These are phyloP conservation scores for Callipepla californica DNA, from an alignment of 2,113 vertebrate species.

Conservation along the genomic window DNA sequence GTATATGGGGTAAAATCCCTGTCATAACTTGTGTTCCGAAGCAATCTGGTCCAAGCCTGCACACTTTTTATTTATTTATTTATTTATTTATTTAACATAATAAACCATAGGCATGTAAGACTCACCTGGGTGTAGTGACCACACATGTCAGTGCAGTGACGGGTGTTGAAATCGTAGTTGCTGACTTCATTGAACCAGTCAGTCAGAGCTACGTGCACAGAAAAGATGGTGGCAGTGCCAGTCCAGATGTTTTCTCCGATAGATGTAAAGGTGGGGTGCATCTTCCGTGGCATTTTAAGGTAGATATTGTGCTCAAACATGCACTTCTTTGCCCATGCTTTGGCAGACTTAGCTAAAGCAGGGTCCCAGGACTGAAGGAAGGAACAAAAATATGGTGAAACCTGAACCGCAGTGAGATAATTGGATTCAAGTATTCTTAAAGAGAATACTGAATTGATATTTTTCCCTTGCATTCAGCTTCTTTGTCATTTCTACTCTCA, in stretches of 20 bases:
- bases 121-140: constrained; percentile 79
- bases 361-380: constrained; percentile 78
- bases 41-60: not conserved
- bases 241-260: constrained; percentile 82
- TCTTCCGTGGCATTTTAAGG: constrained; percentile 41
- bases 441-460: not conserved
- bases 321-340: constrained; percentile 79
- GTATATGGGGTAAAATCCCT: not conserved
- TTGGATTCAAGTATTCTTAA: not conserved
- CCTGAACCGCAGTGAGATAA: not conserved
- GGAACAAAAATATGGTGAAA: not conserved
- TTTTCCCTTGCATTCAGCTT: not conserved
- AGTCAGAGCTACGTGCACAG: constrained; percentile 52
- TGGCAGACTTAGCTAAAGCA: constrained; percentile 79
- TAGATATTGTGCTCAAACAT: constrained; percentile 52
- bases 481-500: not conserved
- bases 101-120: not conserved
- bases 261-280: constrained; percentile 67
- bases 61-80: not conserved
- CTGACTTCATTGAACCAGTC: constrained; percentile 70
- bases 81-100: not conserved
- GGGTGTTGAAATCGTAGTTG: constrained; percentile 63
- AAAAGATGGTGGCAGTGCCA: constrained; percentile 68
- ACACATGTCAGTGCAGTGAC: constrained; percentile 33
- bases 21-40: not conserved